Evolutionary conservation across 2,113 vertebrate species (phyloP), one percentile per base, ranked within the genome.

Genomic region (Gnathochromis pfefferi): DNA sequence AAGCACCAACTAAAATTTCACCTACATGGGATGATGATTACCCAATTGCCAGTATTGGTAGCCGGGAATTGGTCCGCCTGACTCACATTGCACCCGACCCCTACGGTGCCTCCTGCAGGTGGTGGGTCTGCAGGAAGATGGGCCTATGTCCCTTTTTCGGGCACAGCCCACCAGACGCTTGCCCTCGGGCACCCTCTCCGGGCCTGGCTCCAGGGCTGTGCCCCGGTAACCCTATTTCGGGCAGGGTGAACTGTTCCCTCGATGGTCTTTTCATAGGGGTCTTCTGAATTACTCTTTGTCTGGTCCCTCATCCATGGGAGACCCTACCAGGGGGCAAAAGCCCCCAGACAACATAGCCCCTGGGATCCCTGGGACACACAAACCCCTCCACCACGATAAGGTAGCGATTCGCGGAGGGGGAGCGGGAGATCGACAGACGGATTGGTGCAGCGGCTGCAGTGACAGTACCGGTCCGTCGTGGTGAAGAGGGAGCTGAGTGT

Each of bases 41-140:
- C 54, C 7, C 23, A 57, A 8, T 57, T 26, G 3, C 7, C 54
- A 57, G 54, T 57, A 14, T 0, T 26, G 54, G 54, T 1, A 57
- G 12, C 1, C 0, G 0, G 0, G 23, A 57, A 26, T 26, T 2
- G 0, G 54, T 57, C 54, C 4, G 8, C 19, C 53, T 0, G 4
- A 57, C 54, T 26, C 54, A 57, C 54, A 57, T 26, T 57, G 54
- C 23, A 57, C 54, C 23, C 4, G 54, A 57, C 54, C 54, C 54
- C 12, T 57, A 26, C 12, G 0, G 54, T 26, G 54, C 21, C 54
- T 26, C 54, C 54, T 55, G 4, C 54, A 7, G 54, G 21, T 57
- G 21, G 54, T 57, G 54, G 54, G 4, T 14, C 54, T 57, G 54
- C 54, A 57, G 54, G 54, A 26, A 57, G 54, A 57, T 57, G 21